These are phyloP conservation scores for Siniperca knerii DNA, from an alignment of 2,113 vertebrate genomes.

Conservation along the genomic window DNA sequence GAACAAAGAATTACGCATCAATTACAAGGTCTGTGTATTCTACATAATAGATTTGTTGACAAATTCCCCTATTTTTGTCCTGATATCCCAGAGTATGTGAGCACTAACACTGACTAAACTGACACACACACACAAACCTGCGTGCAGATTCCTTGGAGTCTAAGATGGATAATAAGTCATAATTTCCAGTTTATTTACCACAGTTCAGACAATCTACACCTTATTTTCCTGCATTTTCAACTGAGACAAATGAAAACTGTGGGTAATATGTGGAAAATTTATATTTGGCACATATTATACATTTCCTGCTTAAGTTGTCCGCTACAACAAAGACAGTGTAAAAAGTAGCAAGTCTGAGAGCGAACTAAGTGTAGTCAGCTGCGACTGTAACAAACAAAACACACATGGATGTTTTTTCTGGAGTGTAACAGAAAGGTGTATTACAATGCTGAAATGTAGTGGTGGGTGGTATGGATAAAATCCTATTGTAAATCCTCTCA, in stretches of 20 bases:
- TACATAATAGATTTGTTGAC: conserved; percentile 30
- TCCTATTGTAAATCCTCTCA: not conserved
- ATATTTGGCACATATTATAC: not conserved
- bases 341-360: not conserved
- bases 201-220: not conserved
- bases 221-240: not conserved
- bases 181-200: not conserved
- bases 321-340: not conserved
- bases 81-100: not conserved
- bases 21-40: conserved; percentile 18
- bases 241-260: not conserved
- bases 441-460: not conserved
- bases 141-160: conserved; percentile 21
- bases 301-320: not conserved
- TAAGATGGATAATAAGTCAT: not conserved
- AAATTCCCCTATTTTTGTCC: not conserved
- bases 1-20: not conserved
- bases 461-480: not conserved
- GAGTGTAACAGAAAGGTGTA: not conserved
- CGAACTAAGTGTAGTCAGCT: not conserved
- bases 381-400: not conserved
- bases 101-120: not conserved
- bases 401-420: not conserved
- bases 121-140: not conserved
- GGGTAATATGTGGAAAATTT: not conserved